phyloP scores from a whole-genome alignment of 2,888 invertebrate species.

The Pimpla rufipes region DNA sequence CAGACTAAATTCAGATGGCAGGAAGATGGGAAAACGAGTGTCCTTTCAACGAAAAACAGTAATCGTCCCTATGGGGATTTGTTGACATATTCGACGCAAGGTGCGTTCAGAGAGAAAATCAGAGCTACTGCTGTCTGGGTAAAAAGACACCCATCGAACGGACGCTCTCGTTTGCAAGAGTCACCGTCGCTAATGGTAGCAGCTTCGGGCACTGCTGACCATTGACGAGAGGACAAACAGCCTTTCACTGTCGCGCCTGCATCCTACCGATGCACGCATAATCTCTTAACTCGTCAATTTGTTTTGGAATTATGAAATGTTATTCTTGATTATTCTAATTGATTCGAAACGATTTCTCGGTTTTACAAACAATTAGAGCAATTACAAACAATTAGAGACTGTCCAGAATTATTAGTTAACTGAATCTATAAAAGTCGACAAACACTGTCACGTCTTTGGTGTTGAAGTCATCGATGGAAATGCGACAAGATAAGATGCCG shows the following conservation, averaged over 20 bases:
- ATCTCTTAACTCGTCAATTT: slow-evolving; percentile 53
- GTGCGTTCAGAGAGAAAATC: slow-evolving; percentile 62
- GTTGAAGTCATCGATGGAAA: slow-evolving; percentile 35
- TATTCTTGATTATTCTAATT: slow-evolving; percentile 47
- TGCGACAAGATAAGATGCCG: slow-evolving; percentile 52
- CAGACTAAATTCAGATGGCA: slow-evolving; percentile 16
- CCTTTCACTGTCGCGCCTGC: slow-evolving; percentile 33
- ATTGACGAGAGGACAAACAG: slow-evolving; percentile 53
- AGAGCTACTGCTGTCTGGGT: slow-evolving; percentile 47
- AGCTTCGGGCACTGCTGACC: slow-evolving; percentile 43
- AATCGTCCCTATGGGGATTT: slow-evolving; percentile 77
- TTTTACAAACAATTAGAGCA: slow-evolving; percentile 48
- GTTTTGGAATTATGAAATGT: slow-evolving; percentile 36
- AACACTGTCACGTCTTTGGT: slow-evolving; percentile 39
- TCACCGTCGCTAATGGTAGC: slow-evolving; percentile 80
- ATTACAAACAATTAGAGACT: slow-evolving; percentile 18
- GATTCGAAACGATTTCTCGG: slow-evolving; percentile 15
- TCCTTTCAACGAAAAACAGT: slow-evolving; percentile 31
- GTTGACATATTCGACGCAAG: slow-evolving; percentile 77
- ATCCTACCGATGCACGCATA: slow-evolving; percentile 21
- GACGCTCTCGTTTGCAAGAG: slow-evolving; percentile 68
- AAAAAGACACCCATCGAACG: slow-evolving; percentile 75
- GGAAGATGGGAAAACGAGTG: slow-evolving; percentile 24
- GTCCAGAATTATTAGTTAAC: slow-evolving; percentile 41
- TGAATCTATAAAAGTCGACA: slow-evolving; percentile 22